Percentiles rank a stretch among this genome's conserved stretches.
Conservation (phyloP, 2,113 vertebrate species). For the Limnothrissa miodon region DNA sequence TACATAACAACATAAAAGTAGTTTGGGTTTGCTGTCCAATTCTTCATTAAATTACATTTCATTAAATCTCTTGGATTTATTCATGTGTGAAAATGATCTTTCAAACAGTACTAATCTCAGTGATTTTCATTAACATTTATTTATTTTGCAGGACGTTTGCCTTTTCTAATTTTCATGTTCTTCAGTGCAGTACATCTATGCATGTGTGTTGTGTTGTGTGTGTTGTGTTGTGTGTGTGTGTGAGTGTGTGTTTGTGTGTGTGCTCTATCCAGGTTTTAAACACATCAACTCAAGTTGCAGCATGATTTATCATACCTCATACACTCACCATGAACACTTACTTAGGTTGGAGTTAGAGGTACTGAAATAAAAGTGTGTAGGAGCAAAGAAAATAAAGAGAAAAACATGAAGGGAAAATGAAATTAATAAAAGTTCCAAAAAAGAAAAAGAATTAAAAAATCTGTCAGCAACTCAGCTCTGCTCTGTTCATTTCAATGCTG, state of each 20-base stretch:
- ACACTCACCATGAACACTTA: too few species aligned
- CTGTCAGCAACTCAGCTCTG: neutral
- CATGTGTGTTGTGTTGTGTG: too few species aligned
- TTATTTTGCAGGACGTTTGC: neutral
- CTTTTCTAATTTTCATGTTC: too few species aligned
- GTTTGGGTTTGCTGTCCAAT: neutral
- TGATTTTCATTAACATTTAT: neutral
- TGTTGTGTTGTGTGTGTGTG: too few species aligned
- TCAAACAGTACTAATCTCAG: neutral
- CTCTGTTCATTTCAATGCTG: neutral
- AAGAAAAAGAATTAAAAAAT: neutral
- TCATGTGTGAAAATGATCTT: neutral
- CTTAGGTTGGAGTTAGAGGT: too few species aligned
- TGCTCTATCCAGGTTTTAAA: neutral
- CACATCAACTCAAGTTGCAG: neutral
- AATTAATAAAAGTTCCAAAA: too few species aligned
- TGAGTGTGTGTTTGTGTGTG: neutral
- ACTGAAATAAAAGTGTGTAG: neutral
- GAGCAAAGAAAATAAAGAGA: neutral
- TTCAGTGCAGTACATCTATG: neutral
- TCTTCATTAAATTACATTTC: neutral
- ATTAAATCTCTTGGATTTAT: neutral
- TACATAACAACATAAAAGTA: neutral
- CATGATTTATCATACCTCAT: neutral
- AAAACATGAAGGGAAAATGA: too few species aligned